Percentiles rank a stretch among this genome's conserved stretches.
phyloP scores from a whole-genome alignment of 1,140 invertebrate species.

The Monomorium pharaonis region DNA sequence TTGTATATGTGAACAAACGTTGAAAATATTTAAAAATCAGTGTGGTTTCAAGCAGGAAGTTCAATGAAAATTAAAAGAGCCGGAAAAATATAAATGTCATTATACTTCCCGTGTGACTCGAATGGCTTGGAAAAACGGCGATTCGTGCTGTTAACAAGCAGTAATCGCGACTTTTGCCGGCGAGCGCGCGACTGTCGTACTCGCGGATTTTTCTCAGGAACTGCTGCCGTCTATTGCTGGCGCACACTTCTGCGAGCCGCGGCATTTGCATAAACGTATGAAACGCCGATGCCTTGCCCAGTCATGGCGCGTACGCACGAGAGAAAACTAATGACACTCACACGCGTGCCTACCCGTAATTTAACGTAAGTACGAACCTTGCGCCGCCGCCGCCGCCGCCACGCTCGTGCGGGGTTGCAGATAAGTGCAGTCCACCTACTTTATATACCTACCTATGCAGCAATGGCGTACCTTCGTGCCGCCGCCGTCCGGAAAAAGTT shows the following conservation, averaged over 20 bases:
- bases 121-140: not conserved
- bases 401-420: slow-evolving; percentile 28
- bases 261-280: slow-evolving; percentile 58
- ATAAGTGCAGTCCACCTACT: slow-evolving; percentile 63
- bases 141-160: slow-evolving; percentile 37
- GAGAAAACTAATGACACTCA: slow-evolving; percentile 64
- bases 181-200: slow-evolving; percentile 23
- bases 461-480: slow-evolving; percentile 57
- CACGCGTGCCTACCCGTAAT: slow-evolving; percentile 68
- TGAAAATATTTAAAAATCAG: not conserved
- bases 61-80: not conserved
- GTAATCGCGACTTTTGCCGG: slow-evolving; percentile 32
- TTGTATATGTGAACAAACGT: not conserved
- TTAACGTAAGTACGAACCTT: slow-evolving; percentile 67
- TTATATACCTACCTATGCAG: slow-evolving; percentile 54
- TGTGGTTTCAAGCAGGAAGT: not conserved
- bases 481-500: slow-evolving; percentile 10
- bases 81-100: not conserved
- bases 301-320: slow-evolving; percentile 51
- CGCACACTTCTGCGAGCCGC: not conserved
- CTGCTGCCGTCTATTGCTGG: too few relatives aligned
- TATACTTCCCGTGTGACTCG: not conserved
- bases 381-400: not conserved
- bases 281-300: slow-evolving; percentile 42
- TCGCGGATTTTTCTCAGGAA: slow-evolving; percentile 48